Base-by-base conservation (phyloP, 1,140 invertebrate genomes). In the Agraylea sexmaculata region DNA sequence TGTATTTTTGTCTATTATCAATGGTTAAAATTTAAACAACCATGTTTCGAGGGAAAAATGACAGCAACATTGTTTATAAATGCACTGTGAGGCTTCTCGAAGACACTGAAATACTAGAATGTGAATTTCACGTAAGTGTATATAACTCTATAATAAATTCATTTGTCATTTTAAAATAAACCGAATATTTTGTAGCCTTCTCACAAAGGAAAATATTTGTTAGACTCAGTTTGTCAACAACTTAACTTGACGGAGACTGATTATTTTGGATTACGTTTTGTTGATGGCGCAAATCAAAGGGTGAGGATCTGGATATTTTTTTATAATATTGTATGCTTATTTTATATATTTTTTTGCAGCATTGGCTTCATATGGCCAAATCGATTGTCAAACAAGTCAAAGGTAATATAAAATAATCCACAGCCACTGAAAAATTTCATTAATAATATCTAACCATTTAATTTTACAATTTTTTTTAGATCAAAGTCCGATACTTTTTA, bases 191-290 rank as follows among this genome's bases (percentile, higher is more conserved):
- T 33, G n/a, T 68, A 96, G 92, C 79, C 83, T 51, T 83, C 88
- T 58, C 84, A 92, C 54, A 90, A 91, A 64, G 93, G 92, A 41
- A 87, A 87, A 61, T 87, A 82, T 64, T 73, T 98, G 37, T 66
- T 97, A 54, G 91, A 96, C 57, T 82, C 87, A 72, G 84, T 95
- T 39, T 96, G 91, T 63, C 78, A 86, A 51, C 84, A 92, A 57
- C 70, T 97, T 41, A 90, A 94, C 67, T 77, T 97, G 47, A 75
- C 88, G 44, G 93, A 97, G 67, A 93, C 87, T 53, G 93, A 97
- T 68, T 97, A 97, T 66, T 96, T 97, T 68, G 93, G 93, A 6
- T 73, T 98, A 17, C 75, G 91, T 43, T 97, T 87, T 78, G 88
- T 94, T 21, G 92, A 97, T 68, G 64, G 76, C 20, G 77, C 80